Percentiles rank a stretch among this genome's conserved stretches.
These are phyloP conservation scores for Arenicola marina DNA, from an alignment of 2,888 invertebrate genomes.

Conservation along the genomic window DNA sequence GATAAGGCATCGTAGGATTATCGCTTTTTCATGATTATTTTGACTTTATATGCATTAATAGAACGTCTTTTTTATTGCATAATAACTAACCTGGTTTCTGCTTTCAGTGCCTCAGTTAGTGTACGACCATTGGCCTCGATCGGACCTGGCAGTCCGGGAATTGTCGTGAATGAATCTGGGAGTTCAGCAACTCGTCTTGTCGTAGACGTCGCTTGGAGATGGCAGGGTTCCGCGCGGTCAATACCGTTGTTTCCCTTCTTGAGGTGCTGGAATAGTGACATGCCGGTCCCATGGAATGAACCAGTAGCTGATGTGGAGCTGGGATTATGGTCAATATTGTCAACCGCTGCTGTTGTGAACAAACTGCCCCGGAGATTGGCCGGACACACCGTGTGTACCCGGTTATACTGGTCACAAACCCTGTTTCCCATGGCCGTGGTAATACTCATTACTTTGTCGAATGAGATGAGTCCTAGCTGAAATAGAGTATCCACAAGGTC, in stretches of 20 bases:
- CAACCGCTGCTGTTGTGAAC: slow-evolving; percentile 27
- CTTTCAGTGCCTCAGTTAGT: no score
- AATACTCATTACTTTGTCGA: slow-evolving; percentile 23
- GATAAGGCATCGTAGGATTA: no score
- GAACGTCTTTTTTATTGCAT: no score
- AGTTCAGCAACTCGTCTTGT: not conserved
- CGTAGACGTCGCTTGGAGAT: not conserved
- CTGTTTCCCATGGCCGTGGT: slow-evolving; percentile 18
- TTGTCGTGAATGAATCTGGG: not conserved
- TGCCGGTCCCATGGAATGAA: slow-evolving; percentile 32
- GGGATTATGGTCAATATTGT: slow-evolving; percentile 33
- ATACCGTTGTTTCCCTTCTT: slow-evolving; percentile 4
- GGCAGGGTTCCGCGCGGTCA: not conserved
- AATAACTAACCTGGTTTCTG: no score
- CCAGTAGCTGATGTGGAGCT: slow-evolving; percentile 26
- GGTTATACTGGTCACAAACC: slow-evolving; percentile 13
- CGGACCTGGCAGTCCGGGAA: not conserved
- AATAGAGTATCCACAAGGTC: slow-evolving; percentile 10
- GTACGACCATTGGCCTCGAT: not conserved
- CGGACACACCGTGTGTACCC: slow-evolving; percentile 26
- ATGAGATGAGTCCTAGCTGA: slow-evolving; percentile 29
- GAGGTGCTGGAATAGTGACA: slow-evolving; percentile 26
- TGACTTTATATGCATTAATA: no score
- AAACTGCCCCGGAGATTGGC: slow-evolving; percentile 16
- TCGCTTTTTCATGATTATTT: no score